Conservation (phyloP, 2,113 vertebrate genomes). For the Prietella phreatophila region DNA sequence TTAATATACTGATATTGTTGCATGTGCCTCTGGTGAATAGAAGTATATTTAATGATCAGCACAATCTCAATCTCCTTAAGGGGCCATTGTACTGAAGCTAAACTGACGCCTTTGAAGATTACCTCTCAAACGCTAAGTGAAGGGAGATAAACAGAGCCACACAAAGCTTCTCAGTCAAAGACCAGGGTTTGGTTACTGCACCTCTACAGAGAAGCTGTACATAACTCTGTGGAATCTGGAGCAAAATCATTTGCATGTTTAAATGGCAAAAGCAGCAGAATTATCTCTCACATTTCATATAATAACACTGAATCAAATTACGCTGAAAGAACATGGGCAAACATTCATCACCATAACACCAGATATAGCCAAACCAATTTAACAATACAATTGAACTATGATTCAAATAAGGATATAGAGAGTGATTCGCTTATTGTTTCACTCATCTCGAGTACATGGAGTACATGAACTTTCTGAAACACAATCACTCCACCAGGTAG, state of each 20-base stretch:
- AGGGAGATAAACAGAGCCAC: conserved; percentile 45
- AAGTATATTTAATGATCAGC: conserved; percentile 53
- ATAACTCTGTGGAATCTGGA: conserved; percentile 17
- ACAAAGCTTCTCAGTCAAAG: conserved; percentile 24
- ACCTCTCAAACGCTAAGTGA: conserved; percentile 50
- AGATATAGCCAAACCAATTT: conserved; percentile 16
- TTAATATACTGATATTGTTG: conserved; percentile 40
- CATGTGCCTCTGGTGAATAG: conserved; percentile 34
- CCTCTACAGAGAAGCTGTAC: background rate
- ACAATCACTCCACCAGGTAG: conserved; percentile 23
- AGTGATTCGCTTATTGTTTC: background rate
- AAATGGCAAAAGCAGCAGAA: conserved; percentile 21
- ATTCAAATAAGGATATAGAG: background rate
- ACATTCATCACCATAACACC: conserved; percentile 20
- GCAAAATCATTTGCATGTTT: conserved; percentile 28
- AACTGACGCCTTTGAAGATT: conserved; percentile 58
- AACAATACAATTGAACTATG: background rate
- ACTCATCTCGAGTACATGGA: background rate
- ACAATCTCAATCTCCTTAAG: conserved; percentile 54
- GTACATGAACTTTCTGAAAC: conserved; percentile 14
- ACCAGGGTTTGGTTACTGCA: conserved; percentile 37
- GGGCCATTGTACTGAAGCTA: conserved; percentile 49
- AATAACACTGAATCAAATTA: conserved; percentile 27
- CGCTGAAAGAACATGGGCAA: conserved; percentile 3
- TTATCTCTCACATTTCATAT: conserved; percentile 26